Evolutionary conservation across 2,888 invertebrate genomes (phyloP).

Genomic region (Lithophane leautieri): DNA sequence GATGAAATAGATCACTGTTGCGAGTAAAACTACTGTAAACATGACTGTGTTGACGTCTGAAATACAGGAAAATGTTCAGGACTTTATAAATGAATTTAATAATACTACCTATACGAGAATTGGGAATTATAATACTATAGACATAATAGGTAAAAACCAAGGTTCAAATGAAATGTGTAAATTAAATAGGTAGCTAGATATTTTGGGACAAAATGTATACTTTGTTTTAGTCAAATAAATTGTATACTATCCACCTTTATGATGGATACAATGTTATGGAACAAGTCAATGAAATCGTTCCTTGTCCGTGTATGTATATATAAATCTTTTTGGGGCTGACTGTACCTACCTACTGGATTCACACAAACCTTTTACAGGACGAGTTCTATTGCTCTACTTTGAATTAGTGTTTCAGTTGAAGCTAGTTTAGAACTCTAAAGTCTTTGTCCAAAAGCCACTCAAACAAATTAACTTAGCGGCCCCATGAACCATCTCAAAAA

Average conservation of each 20-base stretch:
- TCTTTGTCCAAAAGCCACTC: neutral
- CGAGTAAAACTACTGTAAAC: slow-evolving; percentile 39
- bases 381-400: neutral
- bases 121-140: neutral
- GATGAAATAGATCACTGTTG: slow-evolving; percentile 36
- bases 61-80: slow-evolving; percentile 66
- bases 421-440: neutral
- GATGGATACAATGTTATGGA: too few relatives aligned
- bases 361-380: neutral
- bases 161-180: neutral
- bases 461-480: slow-evolving; percentile 1
- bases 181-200: neutral
- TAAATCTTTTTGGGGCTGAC: too few relatives aligned
- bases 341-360: neutral
- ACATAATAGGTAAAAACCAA: neutral
- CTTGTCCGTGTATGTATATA: too few relatives aligned
- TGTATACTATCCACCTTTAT: too few relatives aligned
- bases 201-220: too few relatives aligned
- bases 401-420: neutral
- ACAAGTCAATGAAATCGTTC: too few relatives aligned
- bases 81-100: slow-evolving; percentile 45
- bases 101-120: neutral
- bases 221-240: too few relatives aligned
- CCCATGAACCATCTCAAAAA: neutral
- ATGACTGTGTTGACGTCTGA: slow-evolving; percentile 59